A percentile compares a stretch with the other conserved stretches of the same genome.
These are phyloP conservation scores for Glyptemys insculpta DNA, from an alignment of 2,797 vertebrate species.

Conservation along the genomic window DNA sequence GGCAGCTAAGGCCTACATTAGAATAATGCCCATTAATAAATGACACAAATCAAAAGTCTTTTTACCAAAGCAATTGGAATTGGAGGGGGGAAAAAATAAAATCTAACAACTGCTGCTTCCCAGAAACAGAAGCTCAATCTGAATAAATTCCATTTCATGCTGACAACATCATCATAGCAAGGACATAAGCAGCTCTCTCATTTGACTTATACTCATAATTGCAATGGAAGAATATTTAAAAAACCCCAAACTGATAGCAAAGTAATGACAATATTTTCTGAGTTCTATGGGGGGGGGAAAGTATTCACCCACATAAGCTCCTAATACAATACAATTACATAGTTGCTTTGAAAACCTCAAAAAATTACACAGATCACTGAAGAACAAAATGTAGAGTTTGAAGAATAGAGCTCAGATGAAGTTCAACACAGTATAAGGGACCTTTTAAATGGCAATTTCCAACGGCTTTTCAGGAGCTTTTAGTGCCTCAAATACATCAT, in stretches of 20 bases:
- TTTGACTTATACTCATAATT: neutral
- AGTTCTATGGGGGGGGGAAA: neutral
- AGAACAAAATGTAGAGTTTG: neutral
- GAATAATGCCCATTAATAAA: neutral
- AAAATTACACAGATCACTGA: neutral
- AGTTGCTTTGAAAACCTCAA: neutral
- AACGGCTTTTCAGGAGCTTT: neutral
- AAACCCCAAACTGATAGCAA: too few relatives aligned
- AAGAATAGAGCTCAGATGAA: neutral
- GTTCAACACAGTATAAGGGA: neutral
- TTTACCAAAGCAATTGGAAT: neutral
- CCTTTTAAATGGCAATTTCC: neutral
- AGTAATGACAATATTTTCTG: neutral
- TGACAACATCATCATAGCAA: fast-evolving
- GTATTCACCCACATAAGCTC: neutral
- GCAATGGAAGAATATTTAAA: neutral
- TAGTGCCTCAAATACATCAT: neutral
- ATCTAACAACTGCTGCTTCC: neutral
- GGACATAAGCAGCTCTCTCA: neutral
- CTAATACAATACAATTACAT: neutral
- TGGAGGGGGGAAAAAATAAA: fast-evolving
- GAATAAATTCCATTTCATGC: neutral
- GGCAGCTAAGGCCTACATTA: neutral
- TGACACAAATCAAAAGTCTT: neutral
- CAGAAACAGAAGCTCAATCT: neutral